These are phyloP conservation scores for Mesorhabditis sp. DNA, from an alignment of 2,888 invertebrate species.

Conservation along the genomic window DNA sequence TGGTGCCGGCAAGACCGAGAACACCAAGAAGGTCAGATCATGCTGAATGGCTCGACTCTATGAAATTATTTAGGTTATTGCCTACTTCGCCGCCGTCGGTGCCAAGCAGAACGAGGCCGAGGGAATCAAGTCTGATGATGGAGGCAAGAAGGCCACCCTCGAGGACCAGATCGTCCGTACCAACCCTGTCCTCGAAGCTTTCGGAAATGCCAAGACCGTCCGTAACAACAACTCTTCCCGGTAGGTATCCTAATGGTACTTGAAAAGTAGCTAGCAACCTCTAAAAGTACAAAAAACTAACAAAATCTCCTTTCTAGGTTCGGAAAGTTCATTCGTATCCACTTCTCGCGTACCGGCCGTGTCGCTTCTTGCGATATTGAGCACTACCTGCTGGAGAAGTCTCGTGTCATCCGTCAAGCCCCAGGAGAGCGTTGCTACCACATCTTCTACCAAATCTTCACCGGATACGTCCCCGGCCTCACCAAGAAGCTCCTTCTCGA, in stretches of 20 bases:
- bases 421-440: slow-evolving; percentile 96
- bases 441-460: slow-evolving; percentile 93
- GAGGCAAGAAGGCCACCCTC: slow-evolving; percentile 71
- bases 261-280: neutral
- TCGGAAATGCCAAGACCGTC: slow-evolving; percentile 98
- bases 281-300: too few relatives aligned
- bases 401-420: slow-evolving; percentile 99
- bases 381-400: slow-evolving; percentile 98
- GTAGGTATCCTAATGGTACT: slow-evolving; percentile 64
- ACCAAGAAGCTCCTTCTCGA: slow-evolving; percentile 63
- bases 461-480: slow-evolving; percentile 7
- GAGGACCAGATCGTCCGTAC: slow-evolving; percentile 99
- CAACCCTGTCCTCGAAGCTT: slow-evolving; percentile 97
- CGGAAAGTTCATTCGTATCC: slow-evolving; percentile 99
- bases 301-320: slow-evolving; percentile 70
- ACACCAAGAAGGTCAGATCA: slow-evolving; percentile 68
- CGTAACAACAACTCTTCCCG: slow-evolving; percentile 99
- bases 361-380: slow-evolving; percentile 99
- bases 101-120: slow-evolving; percentile 59
- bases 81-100: slow-evolving; percentile 82
- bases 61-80: slow-evolving; percentile 70
- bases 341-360: slow-evolving; percentile 80
- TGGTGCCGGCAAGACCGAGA: slow-evolving; percentile 99
- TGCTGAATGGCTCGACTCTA: too few relatives aligned
- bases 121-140: slow-evolving; percentile 10